Conservation (phyloP, 2,113 vertebrate genomes). For the Lamprotornis superbus region DNA sequence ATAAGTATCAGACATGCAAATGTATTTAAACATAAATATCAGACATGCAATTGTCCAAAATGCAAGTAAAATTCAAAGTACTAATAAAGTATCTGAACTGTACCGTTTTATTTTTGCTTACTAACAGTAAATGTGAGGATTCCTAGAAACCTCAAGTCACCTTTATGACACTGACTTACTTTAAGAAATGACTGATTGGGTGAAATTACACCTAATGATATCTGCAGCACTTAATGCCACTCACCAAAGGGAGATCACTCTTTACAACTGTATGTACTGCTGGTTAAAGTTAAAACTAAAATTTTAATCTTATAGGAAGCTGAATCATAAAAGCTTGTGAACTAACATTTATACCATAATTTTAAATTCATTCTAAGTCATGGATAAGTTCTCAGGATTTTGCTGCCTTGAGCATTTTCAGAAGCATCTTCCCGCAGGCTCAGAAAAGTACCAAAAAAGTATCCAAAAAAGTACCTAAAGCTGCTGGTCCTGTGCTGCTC, state of each 20-base stretch:
- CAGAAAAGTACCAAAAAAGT: background rate
- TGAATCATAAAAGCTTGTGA: background rate
- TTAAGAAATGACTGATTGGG: background rate
- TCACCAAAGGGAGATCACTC: background rate
- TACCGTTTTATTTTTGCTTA: background rate
- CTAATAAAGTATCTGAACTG: background rate
- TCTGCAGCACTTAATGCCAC: background rate
- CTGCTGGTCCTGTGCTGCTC: background rate
- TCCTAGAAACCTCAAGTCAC: background rate
- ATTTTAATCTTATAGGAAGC: background rate
- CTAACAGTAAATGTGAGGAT: background rate
- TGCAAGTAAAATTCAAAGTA: background rate
- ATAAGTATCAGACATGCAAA: background rate
- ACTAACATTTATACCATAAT: background rate
- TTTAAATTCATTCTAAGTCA: background rate
- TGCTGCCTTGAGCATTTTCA: background rate
- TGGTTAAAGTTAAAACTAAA: background rate
- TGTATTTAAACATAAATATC: background rate
- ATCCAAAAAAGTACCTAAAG: background rate
- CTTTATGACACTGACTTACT: background rate
- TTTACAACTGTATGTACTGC: background rate
- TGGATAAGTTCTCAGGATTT: background rate
- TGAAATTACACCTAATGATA: background rate
- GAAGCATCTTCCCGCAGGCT: background rate
- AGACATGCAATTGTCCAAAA: background rate